phyloP scores from a whole-genome alignment of 2,888 invertebrate genomes.

The Chrysodeixis includens region DNA sequence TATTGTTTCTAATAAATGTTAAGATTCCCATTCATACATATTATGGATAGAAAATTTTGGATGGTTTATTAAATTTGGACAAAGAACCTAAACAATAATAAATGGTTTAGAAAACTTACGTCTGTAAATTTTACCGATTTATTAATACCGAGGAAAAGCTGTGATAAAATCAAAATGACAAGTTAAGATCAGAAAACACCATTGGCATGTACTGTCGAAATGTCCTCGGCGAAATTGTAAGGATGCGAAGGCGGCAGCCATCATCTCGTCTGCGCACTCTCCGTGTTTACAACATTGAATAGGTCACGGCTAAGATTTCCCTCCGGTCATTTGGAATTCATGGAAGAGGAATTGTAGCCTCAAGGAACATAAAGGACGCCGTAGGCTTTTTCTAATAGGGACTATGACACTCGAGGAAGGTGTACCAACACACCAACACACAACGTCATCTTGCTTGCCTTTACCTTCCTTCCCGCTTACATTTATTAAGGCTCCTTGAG shows the following conservation, averaged over 20 bases:
- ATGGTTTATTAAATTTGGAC: no score
- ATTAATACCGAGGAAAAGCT: no score
- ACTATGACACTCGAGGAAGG: conserved; percentile 72
- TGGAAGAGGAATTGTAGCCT: conserved; percentile 88
- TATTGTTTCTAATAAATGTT: conserved; percentile 36
- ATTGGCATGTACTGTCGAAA: conserved; percentile 13
- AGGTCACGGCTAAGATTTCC: conserved; percentile 89
- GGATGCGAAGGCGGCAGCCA: conserved; percentile 28
- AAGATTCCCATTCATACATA: conserved; percentile 9
- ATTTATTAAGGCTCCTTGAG: conserved; percentile 75
- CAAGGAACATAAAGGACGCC: conserved; percentile 87
- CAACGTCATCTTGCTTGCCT: conserved; percentile 74
- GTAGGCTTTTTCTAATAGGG: conserved; percentile 83
- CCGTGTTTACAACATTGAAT: conserved; percentile 81
- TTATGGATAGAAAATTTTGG: conserved; percentile 10
- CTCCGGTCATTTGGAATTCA: conserved; percentile 89
- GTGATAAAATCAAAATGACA: no score
- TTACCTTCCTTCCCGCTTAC: conserved; percentile 73
- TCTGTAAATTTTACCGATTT: no score
- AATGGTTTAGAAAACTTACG: no score
- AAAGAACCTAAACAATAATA: no score
- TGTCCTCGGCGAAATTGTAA: conserved; percentile 42
- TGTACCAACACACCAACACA: conserved; percentile 74
- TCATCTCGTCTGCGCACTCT: conserved; percentile 59
- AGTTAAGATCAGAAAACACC: conserved; percentile 9